Base-by-base conservation (phyloP, 2,888 invertebrate species). In the Beris morrisii region DNA sequence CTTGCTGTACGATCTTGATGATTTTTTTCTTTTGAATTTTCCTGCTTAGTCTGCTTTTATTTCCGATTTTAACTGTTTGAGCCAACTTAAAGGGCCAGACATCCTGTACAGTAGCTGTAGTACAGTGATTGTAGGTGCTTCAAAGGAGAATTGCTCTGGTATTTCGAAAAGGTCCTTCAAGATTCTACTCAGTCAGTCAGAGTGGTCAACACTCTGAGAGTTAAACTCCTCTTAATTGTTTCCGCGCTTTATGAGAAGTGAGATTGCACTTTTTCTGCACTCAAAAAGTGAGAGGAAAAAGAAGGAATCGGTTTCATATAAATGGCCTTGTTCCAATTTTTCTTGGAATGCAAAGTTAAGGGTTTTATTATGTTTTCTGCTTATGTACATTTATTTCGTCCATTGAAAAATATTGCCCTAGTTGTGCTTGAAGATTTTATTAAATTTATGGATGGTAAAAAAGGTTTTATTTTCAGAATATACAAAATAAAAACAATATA, bases 41-140 rank as follows among this genome's bases (percentile, higher is more conserved):
- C 38, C 22, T 52, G 61, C 61, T 52, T 61, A 52, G 50, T 50
- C 50, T 50, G 28, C 48, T 59, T n/a, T 59, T 46, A 59, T 59
- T 59, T 48, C 46, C 43, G 48, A 31, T 46, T 46, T 59, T 48
- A 59, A 46, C 30, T 4, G 46, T n/a, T 5, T 2, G 52, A 52
- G 15, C 15, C 5, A 52, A 48, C 32, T 48, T 43, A 52, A 22
- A 50, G 22, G 13, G 61, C 28, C 12, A 50, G 61, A 52, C 61
- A 52, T 50, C 22, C 61, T 61, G 61, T 52, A 50, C 50, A 52
- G 61, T 38, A 61, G 50, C 32, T 50, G 22, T 22, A 22, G 22
- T 22, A 22, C 22, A 22, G 22, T 22, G 22, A 22, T 22, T 22
- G 22, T 22, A 22, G 22, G 22, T 22, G 22, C 22, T 22, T 22